Evolutionary conservation across 2,113 vertebrate genomes (phyloP).

Genomic region (Martes martes): DNA sequence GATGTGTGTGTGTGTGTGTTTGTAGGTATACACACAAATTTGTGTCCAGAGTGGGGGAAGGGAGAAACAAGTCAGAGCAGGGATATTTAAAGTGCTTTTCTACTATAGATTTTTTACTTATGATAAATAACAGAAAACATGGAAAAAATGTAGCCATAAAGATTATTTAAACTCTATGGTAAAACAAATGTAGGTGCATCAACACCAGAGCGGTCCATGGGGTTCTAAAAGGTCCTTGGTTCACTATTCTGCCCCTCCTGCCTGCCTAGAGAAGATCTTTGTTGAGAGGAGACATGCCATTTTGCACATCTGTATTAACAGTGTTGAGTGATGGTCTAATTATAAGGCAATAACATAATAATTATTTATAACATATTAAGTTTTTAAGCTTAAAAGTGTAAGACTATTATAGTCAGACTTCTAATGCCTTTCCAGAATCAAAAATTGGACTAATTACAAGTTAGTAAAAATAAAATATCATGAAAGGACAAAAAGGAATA

Average conservation of each 20-base stretch:
- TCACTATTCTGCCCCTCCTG: not conserved
- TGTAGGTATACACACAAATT: not conserved
- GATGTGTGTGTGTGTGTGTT: not conserved
- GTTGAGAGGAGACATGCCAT: not conserved
- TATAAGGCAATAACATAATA: not conserved
- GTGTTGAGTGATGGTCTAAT: not conserved
- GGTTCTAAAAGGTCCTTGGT: not conserved
- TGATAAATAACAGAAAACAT: not conserved
- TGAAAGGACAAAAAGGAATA: not conserved
- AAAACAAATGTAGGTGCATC: not conserved
- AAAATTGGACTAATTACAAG: not conserved
- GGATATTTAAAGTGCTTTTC: not conserved
- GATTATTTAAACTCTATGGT: not conserved
- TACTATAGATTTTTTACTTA: not conserved
- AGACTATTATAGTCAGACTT: not conserved
- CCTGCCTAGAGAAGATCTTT: not conserved
- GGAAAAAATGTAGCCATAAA: not conserved
- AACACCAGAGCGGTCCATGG: not conserved
- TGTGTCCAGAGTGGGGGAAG: not conserved
- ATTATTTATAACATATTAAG: not conserved
- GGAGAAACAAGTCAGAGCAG: not conserved
- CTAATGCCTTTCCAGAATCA: not conserved
- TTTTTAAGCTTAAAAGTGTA: not conserved
- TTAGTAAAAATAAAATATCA: conserved; percentile 4
- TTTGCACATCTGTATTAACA: not conserved